Percentiles rank a stretch among this genome's conserved stretches.
phyloP scores from a whole-genome alignment of 2,888 invertebrate genomes.

The Polymixis lichenea region DNA sequence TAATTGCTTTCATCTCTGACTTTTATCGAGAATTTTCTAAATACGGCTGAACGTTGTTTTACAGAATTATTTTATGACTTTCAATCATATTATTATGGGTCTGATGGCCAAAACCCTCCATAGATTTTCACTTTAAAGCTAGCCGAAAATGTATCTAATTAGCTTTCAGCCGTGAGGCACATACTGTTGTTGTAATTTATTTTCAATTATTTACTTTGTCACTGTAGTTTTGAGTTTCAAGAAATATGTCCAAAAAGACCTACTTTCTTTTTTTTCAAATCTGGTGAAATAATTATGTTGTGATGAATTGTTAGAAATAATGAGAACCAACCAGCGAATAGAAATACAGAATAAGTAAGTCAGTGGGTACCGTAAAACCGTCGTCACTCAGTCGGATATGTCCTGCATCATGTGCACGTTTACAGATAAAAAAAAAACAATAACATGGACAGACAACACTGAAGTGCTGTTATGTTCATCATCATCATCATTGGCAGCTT shows the following conservation, averaged over 20 bases:
- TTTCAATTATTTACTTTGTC: too few relatives aligned
- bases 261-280: neutral
- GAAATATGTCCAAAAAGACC: too few relatives aligned
- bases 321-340: neutral
- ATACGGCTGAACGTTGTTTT: neutral
- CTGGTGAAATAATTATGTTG: neutral
- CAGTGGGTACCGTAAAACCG: neutral
- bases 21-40: slow-evolving; percentile 39
- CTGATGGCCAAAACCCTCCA: neutral
- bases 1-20: slow-evolving; percentile 60
- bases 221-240: too few relatives aligned
- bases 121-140: neutral
- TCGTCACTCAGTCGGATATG: neutral
- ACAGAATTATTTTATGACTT: neutral
- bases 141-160: neutral
- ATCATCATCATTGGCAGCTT: too few relatives aligned
- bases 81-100: neutral
- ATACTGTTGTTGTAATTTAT: too few relatives aligned
- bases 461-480: too few relatives aligned
- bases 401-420: neutral
- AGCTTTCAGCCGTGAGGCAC: neutral
- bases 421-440: too few relatives aligned
- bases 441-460: neutral
- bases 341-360: neutral
- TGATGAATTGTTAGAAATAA: neutral